phyloP scores from a whole-genome alignment of 2,113 vertebrate genomes.

The Jacana jacana region DNA sequence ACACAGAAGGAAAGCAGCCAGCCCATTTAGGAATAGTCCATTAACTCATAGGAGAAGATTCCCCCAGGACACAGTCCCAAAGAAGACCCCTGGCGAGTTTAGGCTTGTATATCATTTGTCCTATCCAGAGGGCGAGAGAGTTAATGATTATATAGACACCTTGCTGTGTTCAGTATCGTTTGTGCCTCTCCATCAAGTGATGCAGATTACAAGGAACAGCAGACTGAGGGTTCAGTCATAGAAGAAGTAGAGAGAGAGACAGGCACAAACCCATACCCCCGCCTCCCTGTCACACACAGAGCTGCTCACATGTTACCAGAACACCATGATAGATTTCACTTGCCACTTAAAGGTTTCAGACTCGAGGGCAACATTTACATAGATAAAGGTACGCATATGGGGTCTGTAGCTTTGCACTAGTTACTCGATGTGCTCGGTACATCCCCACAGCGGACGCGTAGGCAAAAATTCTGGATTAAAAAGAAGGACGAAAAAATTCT shows the following conservation, averaged over 20 bases:
- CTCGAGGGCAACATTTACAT: slow-evolving; percentile 60
- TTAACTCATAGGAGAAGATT: slow-evolving; percentile 63
- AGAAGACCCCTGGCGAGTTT: slow-evolving; percentile 58
- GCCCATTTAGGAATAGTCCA: slow-evolving; percentile 60
- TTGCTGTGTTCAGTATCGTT: slow-evolving; percentile 53
- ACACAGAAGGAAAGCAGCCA: slow-evolving; percentile 51
- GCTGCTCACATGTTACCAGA: slow-evolving; percentile 23
- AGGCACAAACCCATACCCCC: background rate
- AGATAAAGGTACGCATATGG: slow-evolving; percentile 8
- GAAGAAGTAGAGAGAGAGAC: background rate
- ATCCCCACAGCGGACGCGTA: background rate
- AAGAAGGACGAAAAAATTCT: slow-evolving; percentile 39
- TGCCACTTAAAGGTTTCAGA: slow-evolving; percentile 33
- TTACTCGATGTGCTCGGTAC: slow-evolving; percentile 18
- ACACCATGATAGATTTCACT: slow-evolving; percentile 63
- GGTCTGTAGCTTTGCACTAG: slow-evolving; percentile 12
- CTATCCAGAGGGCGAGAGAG: slow-evolving; percentile 64
- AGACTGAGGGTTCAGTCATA: slow-evolving; percentile 50
- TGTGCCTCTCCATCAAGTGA: slow-evolving; percentile 69
- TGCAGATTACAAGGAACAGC: slow-evolving; percentile 67
- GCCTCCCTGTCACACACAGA: background rate
- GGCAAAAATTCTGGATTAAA: slow-evolving; percentile 58
- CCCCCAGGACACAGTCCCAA: slow-evolving; percentile 63
- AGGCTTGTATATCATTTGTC: slow-evolving; percentile 64
- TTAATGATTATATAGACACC: slow-evolving; percentile 68